These are phyloP conservation scores for Peromyscus leucopus DNA, from an alignment of 2,113 vertebrate genomes.

Conservation along the genomic window DNA sequence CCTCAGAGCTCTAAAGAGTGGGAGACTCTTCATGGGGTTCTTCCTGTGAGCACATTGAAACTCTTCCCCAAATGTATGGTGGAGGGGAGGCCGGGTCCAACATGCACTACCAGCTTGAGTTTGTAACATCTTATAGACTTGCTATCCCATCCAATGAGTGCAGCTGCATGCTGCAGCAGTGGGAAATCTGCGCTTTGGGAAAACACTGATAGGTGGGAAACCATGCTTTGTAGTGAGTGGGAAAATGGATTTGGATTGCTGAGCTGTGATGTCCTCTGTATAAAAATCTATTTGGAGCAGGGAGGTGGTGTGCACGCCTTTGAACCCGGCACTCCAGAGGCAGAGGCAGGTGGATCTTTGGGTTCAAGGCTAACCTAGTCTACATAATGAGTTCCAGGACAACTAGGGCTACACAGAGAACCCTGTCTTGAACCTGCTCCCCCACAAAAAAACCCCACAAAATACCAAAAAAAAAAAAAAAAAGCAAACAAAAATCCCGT, in stretches of 20 bases:
- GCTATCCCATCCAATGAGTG: neutral
- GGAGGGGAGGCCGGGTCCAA: too few relatives aligned
- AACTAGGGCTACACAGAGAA: too few relatives aligned
- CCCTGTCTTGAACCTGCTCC: too few relatives aligned
- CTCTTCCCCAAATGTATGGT: neutral
- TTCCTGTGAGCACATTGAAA: neutral
- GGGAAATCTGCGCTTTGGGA: neutral
- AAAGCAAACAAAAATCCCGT: too few relatives aligned
- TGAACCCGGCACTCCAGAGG: neutral
- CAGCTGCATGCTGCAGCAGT: neutral
- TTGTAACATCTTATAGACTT: neutral
- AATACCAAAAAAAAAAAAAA: too few relatives aligned
- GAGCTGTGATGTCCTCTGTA: neutral
- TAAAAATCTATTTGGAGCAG: neutral
- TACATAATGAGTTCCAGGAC: neutral
- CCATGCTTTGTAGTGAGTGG: neutral
- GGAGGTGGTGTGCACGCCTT: neutral
- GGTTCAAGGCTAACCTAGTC: neutral
- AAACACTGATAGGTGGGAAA: neutral
- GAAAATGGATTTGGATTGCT: neutral
- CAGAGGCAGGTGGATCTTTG: neutral
- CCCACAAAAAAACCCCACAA: too few relatives aligned
- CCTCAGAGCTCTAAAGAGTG: neutral
- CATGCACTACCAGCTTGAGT: neutral
- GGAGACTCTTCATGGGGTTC: neutral